phyloP scores from a whole-genome alignment of 1,140 invertebrate species.

The Pollicipes pollicipes region DNA sequence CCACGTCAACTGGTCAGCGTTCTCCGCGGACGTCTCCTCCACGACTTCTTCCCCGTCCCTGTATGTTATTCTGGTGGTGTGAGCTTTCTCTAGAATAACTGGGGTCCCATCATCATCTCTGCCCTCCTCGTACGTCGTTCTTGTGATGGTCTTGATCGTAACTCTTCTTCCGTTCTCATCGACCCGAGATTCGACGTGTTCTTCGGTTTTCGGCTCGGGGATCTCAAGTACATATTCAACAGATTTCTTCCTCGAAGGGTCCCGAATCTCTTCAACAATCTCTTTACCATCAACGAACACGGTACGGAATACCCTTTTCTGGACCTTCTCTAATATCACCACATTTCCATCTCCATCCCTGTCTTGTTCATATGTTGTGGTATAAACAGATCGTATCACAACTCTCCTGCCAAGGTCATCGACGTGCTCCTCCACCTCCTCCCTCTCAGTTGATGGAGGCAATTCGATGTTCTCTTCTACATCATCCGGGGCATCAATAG shows the following conservation, averaged over 20 bases:
- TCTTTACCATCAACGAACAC: neutral
- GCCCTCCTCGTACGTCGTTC: neutral
- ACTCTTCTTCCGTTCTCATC: neutral
- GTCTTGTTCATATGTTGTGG: neutral
- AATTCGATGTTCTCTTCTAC: neutral
- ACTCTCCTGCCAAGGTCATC: neutral
- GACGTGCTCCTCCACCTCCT: neutral
- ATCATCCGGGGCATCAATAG: neutral
- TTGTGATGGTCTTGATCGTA: neutral
- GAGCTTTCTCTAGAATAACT: neutral
- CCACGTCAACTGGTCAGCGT: neutral
- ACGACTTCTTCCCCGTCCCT: neutral
- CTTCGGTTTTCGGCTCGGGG: neutral
- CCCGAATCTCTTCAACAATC: neutral
- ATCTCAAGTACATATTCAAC: neutral
- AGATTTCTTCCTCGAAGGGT: neutral
- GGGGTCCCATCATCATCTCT: neutral
- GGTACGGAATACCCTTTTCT: neutral
- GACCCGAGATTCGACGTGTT: neutral
- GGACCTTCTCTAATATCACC: neutral
- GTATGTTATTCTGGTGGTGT: neutral
- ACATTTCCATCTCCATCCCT: neutral
- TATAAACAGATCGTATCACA: neutral
- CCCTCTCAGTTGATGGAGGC: neutral
- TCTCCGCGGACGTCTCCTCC: neutral